These are phyloP conservation scores for Aplysina aerophoba DNA, from an alignment of 37 sponge, comb jelly and placozoan species.

Conservation along the genomic window DNA sequence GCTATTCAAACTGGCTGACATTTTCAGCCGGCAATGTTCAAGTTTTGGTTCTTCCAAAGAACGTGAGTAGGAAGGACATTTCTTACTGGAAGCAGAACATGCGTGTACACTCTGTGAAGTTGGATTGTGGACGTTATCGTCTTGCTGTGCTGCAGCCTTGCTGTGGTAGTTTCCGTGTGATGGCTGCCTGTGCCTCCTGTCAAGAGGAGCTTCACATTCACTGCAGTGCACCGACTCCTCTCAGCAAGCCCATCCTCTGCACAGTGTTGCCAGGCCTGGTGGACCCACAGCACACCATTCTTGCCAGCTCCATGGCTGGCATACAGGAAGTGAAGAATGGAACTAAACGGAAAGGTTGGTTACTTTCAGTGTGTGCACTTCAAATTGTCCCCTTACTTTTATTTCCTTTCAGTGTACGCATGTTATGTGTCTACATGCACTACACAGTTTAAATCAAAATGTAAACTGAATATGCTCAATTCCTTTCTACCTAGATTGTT, in stretches of 20 bases:
- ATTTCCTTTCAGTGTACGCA: neutral
- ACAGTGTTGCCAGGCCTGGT: constrained; percentile 54
- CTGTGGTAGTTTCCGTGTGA: constrained; percentile 36
- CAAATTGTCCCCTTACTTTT: neutral
- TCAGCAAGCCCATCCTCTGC: constrained; percentile 19
- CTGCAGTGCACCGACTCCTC: neutral
- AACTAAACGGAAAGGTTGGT: constrained; percentile 34
- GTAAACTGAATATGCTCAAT: neutral
- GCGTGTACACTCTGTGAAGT: neutral
- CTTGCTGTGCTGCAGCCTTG: constrained; percentile 33
- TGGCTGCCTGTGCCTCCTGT: constrained; percentile 54
- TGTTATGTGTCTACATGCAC: neutral
- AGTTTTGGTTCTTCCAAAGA: neutral
- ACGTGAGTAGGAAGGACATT: neutral
- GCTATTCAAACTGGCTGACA: constrained; percentile 12
- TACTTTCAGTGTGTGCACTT: neutral
- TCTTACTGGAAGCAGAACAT: neutral
- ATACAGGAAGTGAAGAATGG: neutral
- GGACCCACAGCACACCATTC: neutral
- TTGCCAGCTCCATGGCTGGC: neutral
- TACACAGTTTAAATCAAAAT: too few relatives aligned
- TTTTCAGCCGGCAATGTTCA: constrained; percentile 13
- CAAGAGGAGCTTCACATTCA: constrained; percentile 49
- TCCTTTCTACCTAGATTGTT: neutral
- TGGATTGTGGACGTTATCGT: constrained; percentile 41